Evolutionary conservation across 2,888 invertebrate genomes (phyloP), one percentile per base, ranked within the genome.

Genomic region (Hylaea fasciaria): DNA sequence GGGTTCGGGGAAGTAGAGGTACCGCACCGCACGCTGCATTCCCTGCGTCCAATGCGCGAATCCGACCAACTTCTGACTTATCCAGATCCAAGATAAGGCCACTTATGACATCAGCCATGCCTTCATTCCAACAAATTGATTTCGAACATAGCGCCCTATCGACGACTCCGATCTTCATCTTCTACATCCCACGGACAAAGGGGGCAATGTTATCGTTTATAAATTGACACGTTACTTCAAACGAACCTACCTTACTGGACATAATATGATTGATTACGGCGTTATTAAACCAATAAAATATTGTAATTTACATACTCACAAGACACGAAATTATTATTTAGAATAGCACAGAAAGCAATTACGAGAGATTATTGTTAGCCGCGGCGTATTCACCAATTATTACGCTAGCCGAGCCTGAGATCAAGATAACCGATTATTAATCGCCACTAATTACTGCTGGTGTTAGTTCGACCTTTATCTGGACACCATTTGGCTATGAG

Each of bases 401-500:
- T 80, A 82, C 82, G 81, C 82, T 85, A 82, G 83, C 76, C 76
- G 82, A 79, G 71, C 70, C 72, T 66, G 74, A 80, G 86, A 91
- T 91, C 91, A 84, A 92, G 92, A 92, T 92, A 92, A 90, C 85
- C 85, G 83, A 90, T 91, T 90, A 91, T 92, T 91, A 92, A 92
- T 91, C 85, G 89, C 82, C 85, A 75, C 90, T 92, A 92, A 91
- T 92, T 91, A 92, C 91, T 92, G 92, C 91, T 88, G 91, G 92
- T 92, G 91, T 92, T 92, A 87, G 89, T 83, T 83, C 87, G 87
- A 88, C 89, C 89, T 88, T 82, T 89, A 90, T 91, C 89, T 86
- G 88, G 85, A 91, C 92, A 91, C 89, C 87, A 87, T 88, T 91
- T 86, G 83, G 80, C 80, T 86, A 81, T 77, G 77, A 70, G 65